Evolutionary conservation across 2,888 invertebrate genomes (phyloP).

Genomic region (Temnothorax ravouxi): DNA sequence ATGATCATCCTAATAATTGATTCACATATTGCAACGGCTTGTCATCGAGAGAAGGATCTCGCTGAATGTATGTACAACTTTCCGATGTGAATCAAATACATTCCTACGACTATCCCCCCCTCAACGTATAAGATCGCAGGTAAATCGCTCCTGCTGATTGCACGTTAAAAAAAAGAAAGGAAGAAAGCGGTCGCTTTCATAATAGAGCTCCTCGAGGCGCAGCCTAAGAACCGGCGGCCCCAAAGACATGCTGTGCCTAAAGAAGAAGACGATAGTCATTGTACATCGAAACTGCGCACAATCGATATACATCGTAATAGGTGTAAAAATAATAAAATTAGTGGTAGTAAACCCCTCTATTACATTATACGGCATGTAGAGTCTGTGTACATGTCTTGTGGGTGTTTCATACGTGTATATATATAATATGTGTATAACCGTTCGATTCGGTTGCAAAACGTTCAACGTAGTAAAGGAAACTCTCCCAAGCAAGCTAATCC

Average conservation of each 20-base stretch:
- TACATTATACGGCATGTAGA: conserved; percentile 75
- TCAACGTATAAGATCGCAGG: conserved; percentile 36
- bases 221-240: conserved; percentile 72
- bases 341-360: conserved; percentile 80
- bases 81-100: background rate
- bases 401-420: conserved; percentile 36
- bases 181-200: background rate
- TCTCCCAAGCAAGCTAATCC: conserved; percentile 85
- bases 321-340: conserved; percentile 85
- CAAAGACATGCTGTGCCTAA: conserved; percentile 78
- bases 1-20: background rate
- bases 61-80: background rate
- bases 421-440: conserved; percentile 55
- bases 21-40: background rate
- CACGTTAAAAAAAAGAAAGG: conserved; percentile 38
- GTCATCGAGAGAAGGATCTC: conserved; percentile 8
- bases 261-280: conserved; percentile 79
- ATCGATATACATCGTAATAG: conserved; percentile 79
- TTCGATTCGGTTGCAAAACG: conserved; percentile 70
- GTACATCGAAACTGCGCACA: conserved; percentile 82
- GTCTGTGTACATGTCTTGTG: conserved; percentile 57
- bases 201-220: conserved; percentile 76
- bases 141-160: conserved; percentile 18
- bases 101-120: background rate
- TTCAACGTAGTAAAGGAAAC: conserved; percentile 82